Percentiles rank a stretch among this genome's conserved stretches.
Evolutionary conservation across 2,888 invertebrate species (phyloP).

Genomic region (Kryphioiulus occultus): DNA sequence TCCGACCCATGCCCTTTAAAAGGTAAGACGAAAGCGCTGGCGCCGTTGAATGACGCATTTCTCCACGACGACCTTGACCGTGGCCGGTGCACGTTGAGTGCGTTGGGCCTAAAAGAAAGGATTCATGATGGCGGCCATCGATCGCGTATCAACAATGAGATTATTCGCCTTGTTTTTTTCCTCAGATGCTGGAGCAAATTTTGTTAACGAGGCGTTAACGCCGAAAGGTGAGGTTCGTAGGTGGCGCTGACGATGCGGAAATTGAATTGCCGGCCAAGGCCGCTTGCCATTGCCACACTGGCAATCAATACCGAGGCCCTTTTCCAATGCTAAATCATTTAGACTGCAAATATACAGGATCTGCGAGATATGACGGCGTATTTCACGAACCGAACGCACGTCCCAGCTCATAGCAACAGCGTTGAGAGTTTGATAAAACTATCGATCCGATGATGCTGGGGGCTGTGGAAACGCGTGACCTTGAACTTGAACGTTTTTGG

Average conservation of each 20-base stretch:
- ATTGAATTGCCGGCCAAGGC: neutral
- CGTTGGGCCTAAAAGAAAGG: neutral
- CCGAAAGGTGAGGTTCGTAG: too few species aligned
- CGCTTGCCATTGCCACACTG: neutral
- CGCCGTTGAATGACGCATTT: conserved; percentile 1
- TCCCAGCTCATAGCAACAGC: neutral
- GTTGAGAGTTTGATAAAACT: neutral
- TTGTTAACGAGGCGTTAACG: neutral
- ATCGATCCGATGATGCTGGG: neutral
- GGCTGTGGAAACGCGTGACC: neutral
- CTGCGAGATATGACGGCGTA: neutral
- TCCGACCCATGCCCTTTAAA: conserved; percentile 5
- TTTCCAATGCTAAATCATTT: neutral
- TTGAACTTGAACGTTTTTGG: neutral
- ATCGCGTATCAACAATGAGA: neutral
- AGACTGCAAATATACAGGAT: neutral
- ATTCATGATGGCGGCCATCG: neutral
- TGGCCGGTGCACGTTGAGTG: neutral
- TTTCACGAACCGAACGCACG: neutral
- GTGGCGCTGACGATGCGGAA: neutral
- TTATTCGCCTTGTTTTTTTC: neutral
- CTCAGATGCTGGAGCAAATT: neutral
- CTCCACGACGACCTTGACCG: neutral
- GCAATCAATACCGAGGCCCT: neutral
- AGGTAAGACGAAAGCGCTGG: neutral